Conservation (phyloP, 2,888 invertebrate species). For the Gymnosoma rotundatum region DNA sequence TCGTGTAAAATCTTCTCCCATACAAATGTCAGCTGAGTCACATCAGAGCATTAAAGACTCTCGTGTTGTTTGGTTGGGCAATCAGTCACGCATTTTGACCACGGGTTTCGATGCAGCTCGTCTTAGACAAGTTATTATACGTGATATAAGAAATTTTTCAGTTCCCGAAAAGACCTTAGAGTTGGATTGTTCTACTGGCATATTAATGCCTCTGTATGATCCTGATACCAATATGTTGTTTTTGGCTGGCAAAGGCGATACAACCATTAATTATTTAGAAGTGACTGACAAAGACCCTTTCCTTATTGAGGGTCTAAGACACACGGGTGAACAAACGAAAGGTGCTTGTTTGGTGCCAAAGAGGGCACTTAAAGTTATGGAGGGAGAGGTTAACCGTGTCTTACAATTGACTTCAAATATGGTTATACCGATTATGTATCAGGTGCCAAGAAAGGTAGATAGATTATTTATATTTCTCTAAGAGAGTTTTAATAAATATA, state of each 20-base stretch:
- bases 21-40: slow-evolving; percentile 87
- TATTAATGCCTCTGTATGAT: slow-evolving; percentile 96
- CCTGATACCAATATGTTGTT: slow-evolving; percentile 97
- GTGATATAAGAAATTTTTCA: slow-evolving; percentile 92
- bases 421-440: slow-evolving; percentile 96
- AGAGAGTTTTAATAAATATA: not conserved
- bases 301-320: slow-evolving; percentile 93
- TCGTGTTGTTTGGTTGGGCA: slow-evolving; percentile 94
- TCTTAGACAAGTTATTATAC: slow-evolving; percentile 92
- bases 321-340: slow-evolving; percentile 97
- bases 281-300: slow-evolving; percentile 94
- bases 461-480: slow-evolving; percentile 23
- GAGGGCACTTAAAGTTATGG: slow-evolving; percentile 96
- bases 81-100: slow-evolving; percentile 91
- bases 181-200: slow-evolving; percentile 93
- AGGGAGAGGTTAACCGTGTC: slow-evolving; percentile 96
- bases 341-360: slow-evolving; percentile 97
- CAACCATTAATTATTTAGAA: slow-evolving; percentile 94
- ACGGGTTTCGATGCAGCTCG: slow-evolving; percentile 95
- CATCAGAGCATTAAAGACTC: slow-evolving; percentile 97
- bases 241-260: slow-evolving; percentile 96
- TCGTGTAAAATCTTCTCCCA: slow-evolving; percentile 84
- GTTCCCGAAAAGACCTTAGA: slow-evolving; percentile 90
- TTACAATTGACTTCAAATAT: slow-evolving; percentile 92
- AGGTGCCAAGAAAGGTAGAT: slow-evolving; percentile 94